Evolutionary conservation across 1,140 invertebrate genomes (phyloP), one percentile per base, ranked within the genome.

Genomic region (Drosophila ambigua): DNA sequence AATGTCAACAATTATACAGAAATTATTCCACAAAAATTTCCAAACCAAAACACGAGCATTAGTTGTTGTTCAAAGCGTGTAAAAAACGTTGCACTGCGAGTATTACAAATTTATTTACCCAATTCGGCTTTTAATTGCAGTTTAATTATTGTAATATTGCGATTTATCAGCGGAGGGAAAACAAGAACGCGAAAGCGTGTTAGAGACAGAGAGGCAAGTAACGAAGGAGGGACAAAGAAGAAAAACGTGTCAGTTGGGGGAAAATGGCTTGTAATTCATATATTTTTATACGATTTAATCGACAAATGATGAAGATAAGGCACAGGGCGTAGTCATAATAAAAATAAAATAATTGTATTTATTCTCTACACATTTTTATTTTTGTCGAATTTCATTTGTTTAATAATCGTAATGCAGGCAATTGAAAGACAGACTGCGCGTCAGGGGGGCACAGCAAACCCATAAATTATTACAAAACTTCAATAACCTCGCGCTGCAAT

Each of bases 401-500:
- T 41, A 5, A 61, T 57, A 55, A 51, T 52, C 57, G 15, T 50
- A 45, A 49, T 59, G 55, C 68, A 64, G 45, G 63, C 59, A 53
- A 54, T 63, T 58, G 15, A 61, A 57, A 66, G 44, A 68, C 58
- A 23, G 45, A 13, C 35, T 39, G 11, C 11, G 35, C 11, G 35
- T 39, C 35, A 5, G 35, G 11, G 35, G 35, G 35, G 61, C 77
- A 60, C 72, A 65, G 72, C 49, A 75, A 75, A 72, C 72, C 49
- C 61, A 80, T 76, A 52, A 76, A 65, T 49, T 77, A 72, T 80
- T 80, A 60, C 77, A 80, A 80, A 75, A 80, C 53, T 51, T 39
- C 51, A 5, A 39, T 80, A 80, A 76, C 77, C 77, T 80, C 77
- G 77, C 77, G 72, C 53, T 71, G 72, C 65, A 72, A 76, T 66